Conservation (phyloP, 2,797 vertebrate genomes). For the Notamacropus eugenii region DNA sequence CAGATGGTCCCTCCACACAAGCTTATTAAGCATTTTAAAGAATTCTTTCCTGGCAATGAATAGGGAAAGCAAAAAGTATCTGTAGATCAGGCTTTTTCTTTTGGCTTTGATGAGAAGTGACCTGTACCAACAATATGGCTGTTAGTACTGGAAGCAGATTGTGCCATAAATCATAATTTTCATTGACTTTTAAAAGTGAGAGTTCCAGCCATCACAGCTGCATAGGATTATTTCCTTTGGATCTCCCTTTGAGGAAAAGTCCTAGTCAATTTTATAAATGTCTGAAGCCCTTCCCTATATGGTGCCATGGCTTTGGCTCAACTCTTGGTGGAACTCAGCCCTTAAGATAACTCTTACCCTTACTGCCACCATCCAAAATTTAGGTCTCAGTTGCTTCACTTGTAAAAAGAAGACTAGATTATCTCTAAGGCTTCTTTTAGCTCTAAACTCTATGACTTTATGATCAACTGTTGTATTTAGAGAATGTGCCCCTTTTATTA, state of each 20-base stretch:
- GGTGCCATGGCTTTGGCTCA: background rate
- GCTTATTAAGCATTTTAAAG: background rate
- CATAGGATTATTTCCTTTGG: background rate
- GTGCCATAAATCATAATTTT: background rate
- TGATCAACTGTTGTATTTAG: background rate
- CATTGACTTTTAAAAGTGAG: background rate
- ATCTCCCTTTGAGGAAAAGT: slow-evolving; percentile 5
- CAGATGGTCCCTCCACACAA: background rate
- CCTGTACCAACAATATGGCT: background rate
- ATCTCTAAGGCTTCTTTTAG: background rate
- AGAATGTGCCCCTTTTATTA: background rate
- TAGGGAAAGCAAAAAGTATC: background rate
- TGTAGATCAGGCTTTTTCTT: background rate
- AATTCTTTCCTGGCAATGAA: background rate
- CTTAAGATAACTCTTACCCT: background rate
- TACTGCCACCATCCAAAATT: background rate
- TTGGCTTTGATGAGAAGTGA: background rate
- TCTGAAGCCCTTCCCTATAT: background rate
- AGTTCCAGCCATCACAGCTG: background rate
- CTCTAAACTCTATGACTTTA: background rate
- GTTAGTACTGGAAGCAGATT: background rate
- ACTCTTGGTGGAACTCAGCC: background rate
- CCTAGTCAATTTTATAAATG: background rate
- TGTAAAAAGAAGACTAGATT: background rate
- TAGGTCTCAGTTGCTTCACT: slow-evolving; percentile 7